Percentiles rank a stretch among this genome's conserved stretches.
Conservation (phyloP, 2,113 vertebrate species). For the Elachura formosa region DNA sequence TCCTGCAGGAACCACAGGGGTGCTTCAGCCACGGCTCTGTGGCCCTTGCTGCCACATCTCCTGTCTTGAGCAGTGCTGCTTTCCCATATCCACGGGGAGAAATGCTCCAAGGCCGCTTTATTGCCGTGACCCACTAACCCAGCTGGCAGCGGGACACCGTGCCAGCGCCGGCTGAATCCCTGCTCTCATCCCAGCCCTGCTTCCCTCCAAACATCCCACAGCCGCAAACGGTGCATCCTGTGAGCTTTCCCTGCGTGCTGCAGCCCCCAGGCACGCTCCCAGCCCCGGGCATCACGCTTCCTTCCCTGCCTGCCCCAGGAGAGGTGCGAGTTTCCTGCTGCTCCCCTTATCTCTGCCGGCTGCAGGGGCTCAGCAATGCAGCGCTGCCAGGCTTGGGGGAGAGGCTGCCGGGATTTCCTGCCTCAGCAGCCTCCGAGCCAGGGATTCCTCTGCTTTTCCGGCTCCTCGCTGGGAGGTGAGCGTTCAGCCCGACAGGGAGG, state of each 20-base stretch:
- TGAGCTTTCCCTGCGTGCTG: fast-evolving
- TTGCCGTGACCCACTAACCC: neutral
- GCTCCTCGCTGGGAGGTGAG: neutral
- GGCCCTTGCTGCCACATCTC: neutral
- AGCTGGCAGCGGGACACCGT: fast-evolving
- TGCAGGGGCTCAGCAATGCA: neutral
- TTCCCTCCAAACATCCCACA: neutral
- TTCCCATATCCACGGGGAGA: neutral
- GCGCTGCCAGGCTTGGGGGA: neutral
- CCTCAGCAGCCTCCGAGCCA: fast-evolving
- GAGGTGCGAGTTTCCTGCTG: neutral
- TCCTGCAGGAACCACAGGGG: neutral
- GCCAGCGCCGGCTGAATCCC: neutral
- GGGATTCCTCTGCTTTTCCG: neutral
- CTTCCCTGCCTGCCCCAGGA: neutral
- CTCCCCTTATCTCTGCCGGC: neutral
- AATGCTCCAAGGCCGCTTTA: fast-evolving
- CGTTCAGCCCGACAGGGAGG: neutral
- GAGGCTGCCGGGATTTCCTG: constrained; percentile 24
- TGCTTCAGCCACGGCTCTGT: fast-evolving
- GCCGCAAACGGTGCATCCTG: neutral
- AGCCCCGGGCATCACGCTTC: neutral
- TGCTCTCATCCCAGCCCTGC: neutral
- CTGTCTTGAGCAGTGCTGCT: fast-evolving
- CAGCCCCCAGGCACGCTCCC: neutral